These are phyloP conservation scores for Natator depressus DNA, from an alignment of 2,113 vertebrate genomes.

Conservation along the genomic window DNA sequence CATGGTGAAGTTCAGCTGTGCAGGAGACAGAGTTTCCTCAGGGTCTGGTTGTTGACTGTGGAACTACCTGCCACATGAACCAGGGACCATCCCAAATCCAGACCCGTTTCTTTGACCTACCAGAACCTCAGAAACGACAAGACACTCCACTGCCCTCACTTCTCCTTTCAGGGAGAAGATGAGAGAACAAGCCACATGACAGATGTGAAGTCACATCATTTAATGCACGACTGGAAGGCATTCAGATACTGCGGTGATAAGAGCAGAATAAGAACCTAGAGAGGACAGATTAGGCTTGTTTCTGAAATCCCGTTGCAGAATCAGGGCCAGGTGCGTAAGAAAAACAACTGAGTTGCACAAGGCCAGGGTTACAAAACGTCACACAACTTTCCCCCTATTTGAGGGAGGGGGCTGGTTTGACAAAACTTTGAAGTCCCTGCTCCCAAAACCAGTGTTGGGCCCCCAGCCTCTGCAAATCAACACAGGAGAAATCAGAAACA, in stretches of 20 bases:
- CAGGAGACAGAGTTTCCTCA: not conserved
- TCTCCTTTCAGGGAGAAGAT: not conserved
- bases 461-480: not conserved
- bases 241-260: not conserved
- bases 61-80: not conserved
- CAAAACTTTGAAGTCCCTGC: not conserved
- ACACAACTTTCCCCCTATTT: not conserved
- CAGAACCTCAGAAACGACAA: not conserved
- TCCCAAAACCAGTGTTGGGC: not conserved
- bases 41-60: not conserved
- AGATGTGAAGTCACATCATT: not conserved
- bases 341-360: not conserved
- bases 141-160: not conserved
- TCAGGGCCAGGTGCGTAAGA: not conserved
- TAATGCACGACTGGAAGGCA: not conserved
- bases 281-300: not conserved
- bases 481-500: not conserved
- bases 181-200: not conserved
- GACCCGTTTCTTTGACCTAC: not conserved
- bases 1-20: not conserved
- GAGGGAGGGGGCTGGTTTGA: not conserved
- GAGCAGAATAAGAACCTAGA: not conserved
- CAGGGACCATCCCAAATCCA: not conserved
- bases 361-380: not conserved
- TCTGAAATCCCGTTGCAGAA: not conserved